These are phyloP conservation scores for Scaptomyza graminum DNA, from an alignment of 1,140 invertebrate species.

Conservation along the genomic window DNA sequence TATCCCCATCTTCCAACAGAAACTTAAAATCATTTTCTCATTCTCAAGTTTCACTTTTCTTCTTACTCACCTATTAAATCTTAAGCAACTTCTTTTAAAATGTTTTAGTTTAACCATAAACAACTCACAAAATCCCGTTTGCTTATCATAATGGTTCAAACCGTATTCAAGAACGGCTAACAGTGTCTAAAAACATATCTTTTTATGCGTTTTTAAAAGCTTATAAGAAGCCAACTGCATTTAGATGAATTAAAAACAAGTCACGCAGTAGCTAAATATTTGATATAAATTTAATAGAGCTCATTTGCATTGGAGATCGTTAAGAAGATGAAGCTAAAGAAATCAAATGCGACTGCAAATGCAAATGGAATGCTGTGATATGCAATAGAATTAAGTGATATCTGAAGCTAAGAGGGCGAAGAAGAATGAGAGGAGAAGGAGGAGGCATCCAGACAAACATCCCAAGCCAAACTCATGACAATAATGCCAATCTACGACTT, in stretches of 20 bases:
- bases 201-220: constrained; percentile 49
- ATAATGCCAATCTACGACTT: constrained; percentile 83
- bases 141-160: constrained; percentile 12
- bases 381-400: constrained; percentile 76
- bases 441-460: constrained; percentile 8
- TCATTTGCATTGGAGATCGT: constrained; percentile 60
- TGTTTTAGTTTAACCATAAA: not conserved
- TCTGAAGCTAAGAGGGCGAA: not conserved
- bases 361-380: constrained; percentile 45
- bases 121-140: not conserved
- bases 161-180: constrained; percentile 15
- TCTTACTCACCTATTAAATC: not conserved
- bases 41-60: not conserved
- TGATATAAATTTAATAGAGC: constrained; percentile 69
- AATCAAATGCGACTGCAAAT: constrained; percentile 27
- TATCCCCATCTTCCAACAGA: too few relatives aligned
- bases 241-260: constrained; percentile 23
- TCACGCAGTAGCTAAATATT: constrained; percentile 50
- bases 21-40: too few relatives aligned
- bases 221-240: constrained; percentile 37
- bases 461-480: constrained; percentile 60
- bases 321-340: not conserved
- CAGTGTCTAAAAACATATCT: constrained; percentile 22
- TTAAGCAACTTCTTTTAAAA: not conserved
- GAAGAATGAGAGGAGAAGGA: not conserved